Conservation (phyloP, 2,113 vertebrate species). For the Irena cyanogastra region DNA sequence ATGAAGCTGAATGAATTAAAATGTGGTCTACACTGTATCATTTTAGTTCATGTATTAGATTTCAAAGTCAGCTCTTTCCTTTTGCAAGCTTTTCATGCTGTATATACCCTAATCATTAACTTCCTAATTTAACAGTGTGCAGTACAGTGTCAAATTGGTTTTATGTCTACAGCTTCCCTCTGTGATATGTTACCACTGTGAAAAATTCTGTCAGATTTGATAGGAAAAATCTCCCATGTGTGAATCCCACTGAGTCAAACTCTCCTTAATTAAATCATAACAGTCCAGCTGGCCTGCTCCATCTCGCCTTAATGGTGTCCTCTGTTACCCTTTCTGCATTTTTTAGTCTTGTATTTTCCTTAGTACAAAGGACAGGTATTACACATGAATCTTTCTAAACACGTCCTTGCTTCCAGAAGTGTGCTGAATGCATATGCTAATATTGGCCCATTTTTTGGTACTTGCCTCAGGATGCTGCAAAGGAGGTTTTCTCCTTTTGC, state of each 20-base stretch:
- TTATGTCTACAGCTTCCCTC: neutral
- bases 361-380: neutral
- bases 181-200: slow-evolving; percentile 28
- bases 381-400: neutral
- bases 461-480: slow-evolving; percentile 7
- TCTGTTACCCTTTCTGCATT: neutral
- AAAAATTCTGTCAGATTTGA: slow-evolving; percentile 43
- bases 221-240: slow-evolving; percentile 39
- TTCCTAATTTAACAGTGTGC: neutral
- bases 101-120: neutral
- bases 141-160: neutral
- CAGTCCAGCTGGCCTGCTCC: slow-evolving; percentile 37
- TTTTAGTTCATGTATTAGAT: neutral
- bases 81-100: neutral
- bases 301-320: neutral
- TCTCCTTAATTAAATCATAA: slow-evolving; percentile 57
- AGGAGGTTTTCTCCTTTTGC: neutral
- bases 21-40: neutral
- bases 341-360: neutral
- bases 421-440: slow-evolving; percentile 26
- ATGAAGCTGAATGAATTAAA: neutral
- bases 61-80: neutral
- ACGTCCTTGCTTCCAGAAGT: neutral
- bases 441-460: slow-evolving; percentile 36
- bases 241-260: slow-evolving; percentile 42